Evolutionary conservation across 2,113 vertebrate species (phyloP), one percentile per base, ranked within the genome.

Genomic region (Pygoscelis antarcticus): DNA sequence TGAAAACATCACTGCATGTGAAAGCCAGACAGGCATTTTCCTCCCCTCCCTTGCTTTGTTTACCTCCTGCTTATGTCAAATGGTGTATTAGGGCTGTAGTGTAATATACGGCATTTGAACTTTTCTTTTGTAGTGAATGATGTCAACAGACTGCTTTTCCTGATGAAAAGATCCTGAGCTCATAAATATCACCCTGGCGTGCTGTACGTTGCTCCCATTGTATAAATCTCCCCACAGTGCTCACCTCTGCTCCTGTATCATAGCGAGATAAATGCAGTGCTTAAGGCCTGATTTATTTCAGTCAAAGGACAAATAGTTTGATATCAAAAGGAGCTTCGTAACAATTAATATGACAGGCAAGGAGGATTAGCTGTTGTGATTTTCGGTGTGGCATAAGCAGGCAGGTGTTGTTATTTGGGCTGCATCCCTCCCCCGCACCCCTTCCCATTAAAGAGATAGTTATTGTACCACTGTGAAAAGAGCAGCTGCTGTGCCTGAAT

Each of bases 401-500:
- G 98, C 98, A 99, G 98, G 98, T 99, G 98, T 97, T 97, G 84
- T 92, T 94, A 85, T 70, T 95, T 83, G 94, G 92, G 72, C 93
- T 55, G 58, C 71, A 34, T 80, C 90, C 93, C 92, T 87, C 96
- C 96, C 96, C 89, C 90, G 0, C 93, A 78, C 46, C 89, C 91
- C 40, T 93, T 55, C 85, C 94, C 83, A 89, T 94, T 61, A 96
- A 96, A 97, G 96, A 97, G 97, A 93, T 97, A 96, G 96, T 94
- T 96, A 98, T 97, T 98, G 98, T 98, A 90, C 85, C 42, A 38
- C 96, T 89, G 97, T 98, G 90, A 98, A 98, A 98, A 98, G 98
- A 98, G 97, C 98, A 99, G 98, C 98, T 98, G 98, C 98, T 97
- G 80, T 57, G 95, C 97, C 93, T 95, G 86, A 90, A 93, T 97